Base-by-base conservation (phyloP, 2,888 invertebrate species). In the Ametastegia equiseti region DNA sequence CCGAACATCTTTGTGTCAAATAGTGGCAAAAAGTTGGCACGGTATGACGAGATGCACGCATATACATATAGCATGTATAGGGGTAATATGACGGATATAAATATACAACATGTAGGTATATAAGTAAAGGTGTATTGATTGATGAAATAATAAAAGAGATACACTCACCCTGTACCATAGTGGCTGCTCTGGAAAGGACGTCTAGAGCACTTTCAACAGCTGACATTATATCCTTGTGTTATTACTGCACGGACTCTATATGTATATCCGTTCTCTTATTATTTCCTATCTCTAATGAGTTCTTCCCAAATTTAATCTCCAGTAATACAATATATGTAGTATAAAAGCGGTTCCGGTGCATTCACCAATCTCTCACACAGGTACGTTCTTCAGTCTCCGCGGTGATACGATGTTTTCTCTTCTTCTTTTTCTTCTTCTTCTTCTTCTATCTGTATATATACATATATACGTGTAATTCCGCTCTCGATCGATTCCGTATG, bases 151-250 rank as follows among this genome's bases (percentile, higher is more conserved):
- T 60, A 30, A 60, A 30, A 13, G 30, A 30, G 42, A 42, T 42
- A 5, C 80, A 90, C 91, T 88, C 86, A 91, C 91, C 96, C 92
- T 97, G 97, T 86, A 97, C 95, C 97, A 97, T 97, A 30, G 97
- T 97, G 30, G 97, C 97, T 83, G 97, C 97, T 88, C 97, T 94
- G 86, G 97, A 97, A 85, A 97, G 93, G 86, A 97, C 97, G 90
- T 97, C 97, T 91, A 97, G 92, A 83, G 97, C 96, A 82, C 97
- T 96, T 93, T 97, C 97, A 92, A 96, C 95, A 87, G 94, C 94
- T 92, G 95, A 95, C 95, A 95, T 95, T 39, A 67, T n/a, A n/a
- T n/a, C n/a, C n/a, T n/a, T n/a, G n/a, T n/a, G n/a, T n/a, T n/a
- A n/a, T n/a, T n/a, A n/a, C n/a, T n/a, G n/a, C n/a, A n/a, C n/a